Evolutionary conservation across 37 sponge, comb jelly and placozoan genomes (phyloP), one percentile per base, ranked within the genome.

Genomic region (Agelas oroides): DNA sequence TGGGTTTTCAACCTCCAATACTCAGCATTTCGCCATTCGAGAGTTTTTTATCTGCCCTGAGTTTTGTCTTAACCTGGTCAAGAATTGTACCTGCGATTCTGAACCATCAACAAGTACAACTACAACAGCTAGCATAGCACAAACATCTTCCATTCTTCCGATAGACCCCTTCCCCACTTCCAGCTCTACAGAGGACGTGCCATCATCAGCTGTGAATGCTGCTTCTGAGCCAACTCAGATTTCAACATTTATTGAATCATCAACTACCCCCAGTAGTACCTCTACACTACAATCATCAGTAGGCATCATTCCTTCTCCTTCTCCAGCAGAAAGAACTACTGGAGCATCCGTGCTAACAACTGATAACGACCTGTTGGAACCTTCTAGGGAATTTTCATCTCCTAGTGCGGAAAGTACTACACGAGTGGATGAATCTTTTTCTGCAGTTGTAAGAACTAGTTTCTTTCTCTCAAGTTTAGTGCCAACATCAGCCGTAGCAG

Each of bases 31-130:
- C 56, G 38, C 74, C 24, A 83, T 83, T 73, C 63, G 36, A 23
- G 64, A 62, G 18, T 73, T 83, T 71, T 25, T 62, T 73, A 34
- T 83, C 12, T 83, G 83, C 72, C 31, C 81, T 31, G 30, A 69
- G 6, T 69, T 37, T 33, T 81, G 81, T 25, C 39, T 77, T 14
- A 41, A 77, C 64, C 41, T 75, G 57, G 30, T 19, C 28, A 35
- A 38, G 18, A 55, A 55, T 41, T 75, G 75, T 15, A 56, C 75
- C 30, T 57, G 59, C 18, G 18, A 25, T 2, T 75, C 59, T 23
- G 21, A 18, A 41, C 2, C 17, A 20, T 28, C 70, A 2, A 68
- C 6, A 6, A 68, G 70, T 33, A 30, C 5, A 46, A 46, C 46
- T 46, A 46, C 46, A 3, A 46, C 46, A 46, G 46, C 46, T 46